Base-by-base conservation (phyloP, 2,797 vertebrate genomes). In the Apogon hyalosoma region DNA sequence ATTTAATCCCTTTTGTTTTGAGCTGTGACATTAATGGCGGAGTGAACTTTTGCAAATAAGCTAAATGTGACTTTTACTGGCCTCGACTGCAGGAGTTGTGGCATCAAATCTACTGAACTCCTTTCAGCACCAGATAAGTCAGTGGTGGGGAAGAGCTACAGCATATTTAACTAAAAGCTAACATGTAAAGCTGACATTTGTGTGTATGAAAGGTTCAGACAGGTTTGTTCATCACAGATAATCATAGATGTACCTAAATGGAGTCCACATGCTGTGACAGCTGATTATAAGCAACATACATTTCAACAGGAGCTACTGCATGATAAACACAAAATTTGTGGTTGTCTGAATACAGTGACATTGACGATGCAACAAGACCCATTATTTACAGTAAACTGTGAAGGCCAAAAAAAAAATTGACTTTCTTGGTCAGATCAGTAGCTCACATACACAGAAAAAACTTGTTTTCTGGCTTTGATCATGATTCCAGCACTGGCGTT, bases 401-500 rank as follows among this genome's bases (percentile, higher is more conserved):
- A 21, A 21, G 19, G 2, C 19, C 0, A 43, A 15, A 12, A 46
- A 58, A 45, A 21, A 28, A 11, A 43, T 55, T 6, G 41, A 50
- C 19, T 21, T 21, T 21, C 19, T 21, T 21, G 19, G 43, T 41
- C 0, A 11, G 4, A 48, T 65, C 64, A 69, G 28, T 54, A 36
- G 46, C 63, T 59, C 47, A 69, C 48, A 50, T 4, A 21, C 16
- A 50, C 8, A 14, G 1, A 21, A 18, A 28, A 54, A 40, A 56
- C 31, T n/a, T 63, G 65, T 13, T 15, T 39, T 45, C 49, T 43
- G 31, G 4, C 18, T 70, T 6, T 58, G 46, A 39, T 68, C 7
- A 58, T 14, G 50, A 42, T 16, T 69, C 47, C 51, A 79, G 68
- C 5, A 36, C 12, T 31, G 53, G 61, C 52, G 31, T 45, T 47